Evolutionary conservation across 2,888 invertebrate genomes (phyloP), one percentile per base, ranked within the genome.

Genomic region (Pterostichus niger): DNA sequence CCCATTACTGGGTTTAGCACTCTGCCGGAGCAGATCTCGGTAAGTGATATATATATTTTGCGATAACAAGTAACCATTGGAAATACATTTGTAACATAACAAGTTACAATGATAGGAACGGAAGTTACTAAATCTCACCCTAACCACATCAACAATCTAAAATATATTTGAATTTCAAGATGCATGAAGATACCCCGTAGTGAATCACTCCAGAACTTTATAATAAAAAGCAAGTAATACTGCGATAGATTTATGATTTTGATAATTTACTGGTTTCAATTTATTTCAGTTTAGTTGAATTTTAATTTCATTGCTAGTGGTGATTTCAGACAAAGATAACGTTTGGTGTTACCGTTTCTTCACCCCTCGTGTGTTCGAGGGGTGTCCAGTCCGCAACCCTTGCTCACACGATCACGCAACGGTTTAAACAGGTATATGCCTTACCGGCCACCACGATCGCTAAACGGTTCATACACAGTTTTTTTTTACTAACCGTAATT

Each of bases 401-500:
- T 64, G 33, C 13, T 40, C 64, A 17, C 5, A 40, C 64, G 64
- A 40, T 64, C 64, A 64, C 64, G 64, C 64, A 40, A 64, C 64
- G 64, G 40, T 33, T 59, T 64, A 64, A 64, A 33, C 64, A 64
- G 64, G 64, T 64, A 64, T 64, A 31, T 33, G 11, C 33, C 40
- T 33, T 59, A 17, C 59, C 64, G 64, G 33, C 64, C 64, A 56
- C 64, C 35, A 40, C 40, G 11, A 64, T 64, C 33, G 64, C 64
- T 64, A 64, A 64, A 64, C 40, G 64, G 35, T 11, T 64, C 40
- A 33, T 64, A 64, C 13, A 9, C 13, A 9, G 40, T 9, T 31
- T 64, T 64, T 64, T 71, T 71, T 46, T 71, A 71, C 71, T 11
- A 24, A 46, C 17, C 9, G 71, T 71, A 71, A 44, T 71, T 44